Percentiles rank a stretch among this genome's conserved stretches.
phyloP scores from a whole-genome alignment of 2,113 vertebrate genomes.

The Platichthys flesus region DNA sequence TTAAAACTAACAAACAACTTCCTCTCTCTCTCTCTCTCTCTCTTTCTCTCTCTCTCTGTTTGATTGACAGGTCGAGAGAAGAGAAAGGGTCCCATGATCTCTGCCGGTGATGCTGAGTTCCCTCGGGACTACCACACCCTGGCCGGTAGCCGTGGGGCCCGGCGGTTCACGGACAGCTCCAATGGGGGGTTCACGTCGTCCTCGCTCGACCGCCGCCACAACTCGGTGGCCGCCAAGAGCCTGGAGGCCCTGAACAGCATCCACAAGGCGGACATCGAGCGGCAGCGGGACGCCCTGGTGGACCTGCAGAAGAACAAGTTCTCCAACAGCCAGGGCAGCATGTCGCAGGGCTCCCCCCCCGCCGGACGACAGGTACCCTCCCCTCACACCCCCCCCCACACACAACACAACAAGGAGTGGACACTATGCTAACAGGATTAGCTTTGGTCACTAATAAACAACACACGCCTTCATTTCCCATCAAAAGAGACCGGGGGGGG shows the following conservation, averaged over 20 bases:
- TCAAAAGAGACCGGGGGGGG: neutral
- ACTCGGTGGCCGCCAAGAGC: slow-evolving; percentile 91
- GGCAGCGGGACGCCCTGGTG: slow-evolving; percentile 93
- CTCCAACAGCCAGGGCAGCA: slow-evolving; percentile 83
- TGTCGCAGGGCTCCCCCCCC: slow-evolving; percentile 53
- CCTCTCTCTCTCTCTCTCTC: no score
- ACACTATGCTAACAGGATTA: no score
- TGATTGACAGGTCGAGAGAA: slow-evolving; percentile 87
- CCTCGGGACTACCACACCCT: slow-evolving; percentile 94
- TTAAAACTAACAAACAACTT: no score
- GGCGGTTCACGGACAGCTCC: slow-evolving; percentile 86
- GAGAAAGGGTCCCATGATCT: slow-evolving; percentile 94
- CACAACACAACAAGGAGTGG: neutral
- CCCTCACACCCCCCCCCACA: neutral
- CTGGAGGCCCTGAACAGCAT: slow-evolving; percentile 93
- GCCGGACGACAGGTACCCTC: slow-evolving; percentile 67
- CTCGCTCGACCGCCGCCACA: slow-evolving; percentile 90
- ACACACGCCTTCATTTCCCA: neutral
- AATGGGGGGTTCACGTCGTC: slow-evolving; percentile 92
- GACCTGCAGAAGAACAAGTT: slow-evolving; percentile 94
- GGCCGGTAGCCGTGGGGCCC: slow-evolving; percentile 86
- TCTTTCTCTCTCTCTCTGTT: neutral
- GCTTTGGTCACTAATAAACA: neutral
- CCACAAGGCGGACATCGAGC: slow-evolving; percentile 93
- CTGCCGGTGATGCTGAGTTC: slow-evolving; percentile 95